phyloP scores from a whole-genome alignment of 2,888 invertebrate genomes.

The Hydrotaea diabolus region DNA sequence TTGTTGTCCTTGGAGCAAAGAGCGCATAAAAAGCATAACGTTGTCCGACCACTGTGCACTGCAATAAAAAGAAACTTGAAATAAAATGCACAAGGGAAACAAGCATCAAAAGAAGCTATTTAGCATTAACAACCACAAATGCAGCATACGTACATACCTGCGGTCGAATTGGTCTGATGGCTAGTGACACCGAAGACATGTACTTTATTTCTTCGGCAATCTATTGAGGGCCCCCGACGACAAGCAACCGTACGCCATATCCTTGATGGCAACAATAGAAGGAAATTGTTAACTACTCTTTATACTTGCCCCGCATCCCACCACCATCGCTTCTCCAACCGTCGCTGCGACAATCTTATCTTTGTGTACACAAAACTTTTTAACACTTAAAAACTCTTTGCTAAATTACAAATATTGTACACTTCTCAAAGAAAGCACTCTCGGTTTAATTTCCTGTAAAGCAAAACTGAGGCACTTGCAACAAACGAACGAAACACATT shows the following conservation, averaged over 20 bases:
- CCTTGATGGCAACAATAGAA: too few species aligned
- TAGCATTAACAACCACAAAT: slow-evolving; percentile 41
- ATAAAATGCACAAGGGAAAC: slow-evolving; percentile 1
- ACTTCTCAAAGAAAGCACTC: neutral
- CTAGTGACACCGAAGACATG: too few species aligned
- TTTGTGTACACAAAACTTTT: neutral
- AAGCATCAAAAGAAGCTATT: slow-evolving; percentile 30
- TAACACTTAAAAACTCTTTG: neutral
- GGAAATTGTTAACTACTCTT: too few species aligned
- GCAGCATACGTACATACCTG: neutral
- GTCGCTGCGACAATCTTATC: neutral
- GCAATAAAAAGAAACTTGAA: too few species aligned
- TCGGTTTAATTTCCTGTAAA: neutral
- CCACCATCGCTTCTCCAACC: too few species aligned
- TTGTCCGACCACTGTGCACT: too few species aligned
- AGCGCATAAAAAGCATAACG: too few species aligned
- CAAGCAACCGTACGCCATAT: too few species aligned
- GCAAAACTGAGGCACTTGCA: neutral
- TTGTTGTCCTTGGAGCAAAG: too few species aligned
- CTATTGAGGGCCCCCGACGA: too few species aligned
- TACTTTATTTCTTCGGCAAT: too few species aligned
- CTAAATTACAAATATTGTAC: neutral
- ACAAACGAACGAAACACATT: neutral
- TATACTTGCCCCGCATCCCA: too few species aligned
- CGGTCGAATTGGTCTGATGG: neutral